Conservation (phyloP, 2,888 invertebrate genomes). For the Polydrusus pterygomalis region DNA sequence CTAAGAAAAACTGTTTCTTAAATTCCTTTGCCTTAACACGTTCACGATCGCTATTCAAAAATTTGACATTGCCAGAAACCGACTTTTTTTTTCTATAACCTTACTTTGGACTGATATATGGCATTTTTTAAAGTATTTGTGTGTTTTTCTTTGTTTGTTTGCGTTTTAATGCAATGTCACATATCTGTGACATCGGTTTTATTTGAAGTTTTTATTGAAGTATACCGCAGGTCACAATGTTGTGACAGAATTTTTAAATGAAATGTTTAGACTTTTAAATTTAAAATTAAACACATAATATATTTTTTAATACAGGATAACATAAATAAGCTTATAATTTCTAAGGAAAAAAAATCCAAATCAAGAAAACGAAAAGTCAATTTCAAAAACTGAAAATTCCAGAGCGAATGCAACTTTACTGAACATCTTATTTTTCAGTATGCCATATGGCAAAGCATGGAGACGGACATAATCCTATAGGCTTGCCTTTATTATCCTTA, state of each 20-base stretch:
- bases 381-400: neutral
- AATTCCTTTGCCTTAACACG: no score
- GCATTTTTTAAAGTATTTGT: no score
- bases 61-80: no score
- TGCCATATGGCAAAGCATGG: constrained; percentile 31
- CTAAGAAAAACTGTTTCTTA: no score
- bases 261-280: neutral
- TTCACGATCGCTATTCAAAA: no score
- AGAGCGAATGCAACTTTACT: neutral
- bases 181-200: neutral
- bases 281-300: neutral
- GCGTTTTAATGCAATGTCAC: no score
- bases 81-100: no score
- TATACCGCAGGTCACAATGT: constrained; percentile 7
- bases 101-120: no score
- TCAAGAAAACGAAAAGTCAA: no score
- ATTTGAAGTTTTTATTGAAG: neutral
- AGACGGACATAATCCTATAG: no score
- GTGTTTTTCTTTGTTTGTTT: no score
- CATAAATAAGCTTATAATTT: neutral
- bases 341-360: neutral
- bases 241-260: neutral
- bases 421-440: neutral
- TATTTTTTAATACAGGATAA: neutral
- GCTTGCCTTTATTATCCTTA: neutral